These are phyloP conservation scores for Poeciliopsis retropinna DNA, from an alignment of 2,113 vertebrate species.

Conservation along the genomic window DNA sequence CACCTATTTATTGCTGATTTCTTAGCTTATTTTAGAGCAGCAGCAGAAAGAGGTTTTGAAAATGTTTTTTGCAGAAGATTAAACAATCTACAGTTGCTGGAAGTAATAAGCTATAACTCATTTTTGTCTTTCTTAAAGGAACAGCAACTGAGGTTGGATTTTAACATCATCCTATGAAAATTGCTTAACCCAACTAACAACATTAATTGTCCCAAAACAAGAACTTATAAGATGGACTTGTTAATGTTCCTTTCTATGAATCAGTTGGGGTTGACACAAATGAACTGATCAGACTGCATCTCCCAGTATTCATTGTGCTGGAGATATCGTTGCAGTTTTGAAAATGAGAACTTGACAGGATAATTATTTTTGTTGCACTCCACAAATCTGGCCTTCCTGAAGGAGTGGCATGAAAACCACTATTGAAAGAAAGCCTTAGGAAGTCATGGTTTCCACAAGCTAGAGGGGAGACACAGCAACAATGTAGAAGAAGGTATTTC, in stretches of 20 bases:
- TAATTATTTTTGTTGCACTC: not conserved
- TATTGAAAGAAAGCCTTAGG: not conserved
- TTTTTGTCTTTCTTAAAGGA: not conserved
- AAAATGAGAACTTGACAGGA: no score
- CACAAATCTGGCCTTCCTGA: not conserved
- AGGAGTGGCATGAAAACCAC: not conserved
- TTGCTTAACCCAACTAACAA: not conserved
- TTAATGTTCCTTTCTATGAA: not conserved
- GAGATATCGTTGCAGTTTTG: no score
- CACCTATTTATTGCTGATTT: not conserved
- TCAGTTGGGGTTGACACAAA: no score
- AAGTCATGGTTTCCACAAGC: not conserved
- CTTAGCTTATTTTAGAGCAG: conserved; percentile 3
- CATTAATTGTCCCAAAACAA: not conserved
- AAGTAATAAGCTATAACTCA: not conserved
- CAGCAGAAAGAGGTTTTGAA: conserved; percentile 6
- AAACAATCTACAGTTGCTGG: not conserved
- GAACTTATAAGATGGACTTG: not conserved
- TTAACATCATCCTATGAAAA: no score
- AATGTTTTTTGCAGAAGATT: not conserved
- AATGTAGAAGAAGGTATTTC: not conserved
- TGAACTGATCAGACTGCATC: no score
- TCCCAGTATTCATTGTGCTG: no score
- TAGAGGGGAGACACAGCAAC: not conserved
- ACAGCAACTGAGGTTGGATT: not conserved